Evolutionary conservation across 2,888 invertebrate genomes (phyloP), one percentile per base, ranked within the genome.

Genomic region (Netelia melanura): DNA sequence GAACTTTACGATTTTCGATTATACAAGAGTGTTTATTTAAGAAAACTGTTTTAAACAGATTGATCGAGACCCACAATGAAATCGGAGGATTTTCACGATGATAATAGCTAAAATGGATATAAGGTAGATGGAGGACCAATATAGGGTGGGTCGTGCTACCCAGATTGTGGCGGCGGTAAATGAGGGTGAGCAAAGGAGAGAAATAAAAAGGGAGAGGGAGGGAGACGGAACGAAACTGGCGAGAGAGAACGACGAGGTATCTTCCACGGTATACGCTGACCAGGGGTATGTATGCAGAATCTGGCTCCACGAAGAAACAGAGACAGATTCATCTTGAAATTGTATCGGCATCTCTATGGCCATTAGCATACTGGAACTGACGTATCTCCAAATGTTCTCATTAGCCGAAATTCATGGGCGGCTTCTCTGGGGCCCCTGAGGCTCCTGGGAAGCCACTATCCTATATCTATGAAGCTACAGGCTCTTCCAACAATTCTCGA

Each of bases 331-430:
- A 92, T 93, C 93, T 93, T 92, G 93, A 93, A 93, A 93, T 93
- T 93, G 93, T 93, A 93, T 93, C 93, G 93, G 93, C 93, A 93
- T 93, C 93, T 92, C 93, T 93, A 92, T 93, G 92, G 93, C 92
- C 93, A 93, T 93, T 93, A 93, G 93, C 93, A 93, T 93, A 93
- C 93, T 93, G 92, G 92, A 93, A 93, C 93, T 93, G 93, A 93
- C 93, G 93, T 93, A 93, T 93, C 93, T 93, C 93, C 92, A 93
- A 93, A 93, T 93, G 93, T 93, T 93, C 93, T 93, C 93, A 93
- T 93, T 93, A 93, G 93, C 93, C 93, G 92, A 93, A 93, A 93
- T 93, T 93, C 93, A 93, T 93, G 93, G 93, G 92, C 93, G 92
- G 93, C 92, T 92, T 92, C 92, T 92, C 90, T 90, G 90, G 87